Percentiles rank a stretch among this genome's conserved stretches.
Conservation (phyloP, 2,113 vertebrate genomes). For the human (Homo sapiens) region GRCh38 chr21:10460001-10460500, state of each 20-base stretch:
- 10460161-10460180: rapidly evolving
- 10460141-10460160: rapidly evolving
- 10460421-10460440: neutral
- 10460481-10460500: too few relatives aligned
- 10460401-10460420: neutral
- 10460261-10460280: neutral
- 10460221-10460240: neutral
- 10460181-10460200: neutral
- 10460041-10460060: neutral
- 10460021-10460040: too few relatives aligned
- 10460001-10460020: too few relatives aligned
- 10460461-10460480: too few relatives aligned
- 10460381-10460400: neutral
- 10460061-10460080: neutral
- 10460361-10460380: neutral
- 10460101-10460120: neutral
- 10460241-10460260: neutral
- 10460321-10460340: neutral
- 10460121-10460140: rapidly evolving
- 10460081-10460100: neutral
- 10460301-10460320: neutral
- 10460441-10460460: too few relatives aligned
- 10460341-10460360: neutral
- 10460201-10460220: neutral
- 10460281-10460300: neutral